Evolutionary conservation across 2,113 vertebrate species (phyloP), one percentile per base, ranked within the genome.

Genomic region (Protomyctophum bolini): DNA sequence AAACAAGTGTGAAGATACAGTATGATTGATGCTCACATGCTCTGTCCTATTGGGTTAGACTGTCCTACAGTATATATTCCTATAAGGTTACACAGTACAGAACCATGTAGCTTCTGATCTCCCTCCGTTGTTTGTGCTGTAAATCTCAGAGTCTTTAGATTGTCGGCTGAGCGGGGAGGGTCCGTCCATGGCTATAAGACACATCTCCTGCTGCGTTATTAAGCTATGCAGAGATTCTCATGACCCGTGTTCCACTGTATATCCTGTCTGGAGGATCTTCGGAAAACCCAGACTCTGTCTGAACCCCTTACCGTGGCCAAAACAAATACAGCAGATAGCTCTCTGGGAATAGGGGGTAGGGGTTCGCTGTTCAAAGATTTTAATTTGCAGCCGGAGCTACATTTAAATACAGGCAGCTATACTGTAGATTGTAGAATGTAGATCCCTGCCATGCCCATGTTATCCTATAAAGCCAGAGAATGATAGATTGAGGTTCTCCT

Each of bases 181-280:
- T 41, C 51, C 47, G 33, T 41, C 51, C 47, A 59, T 33, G 10
- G 48, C 60, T 58, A 52, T 59, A 63, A 80, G 65, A 68, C 61
- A 60, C 71, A 56, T 69, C 70, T 71, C 46, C 3, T 52, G 54
- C 12, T 54, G 8, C 54, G 68, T 77, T 69, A 76, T 58, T 68
- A 57, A 71, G 63, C 67, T 62, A 12, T 52, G 55, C 70, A 58
- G 71, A 82, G 48, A 59, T 87, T 90, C 87, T 73, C 86, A 85
- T 83, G 84, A 87, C 80, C 84, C 49, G 1, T 56, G 52, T 54
- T 75, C 21, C 73, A 41, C 33, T 41, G 33, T 41, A 54, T 54
- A 54, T 54, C 41, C 4, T 7, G 12, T 75, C 63, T 72, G 15
- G 33, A 58, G 58, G 69, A 69, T 65, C 56, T 74, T 68, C 12